Percentiles rank a stretch among this genome's conserved stretches.
phyloP scores from a whole-genome alignment of 2,888 invertebrate genomes.

The Phaedon cochleariae region DNA sequence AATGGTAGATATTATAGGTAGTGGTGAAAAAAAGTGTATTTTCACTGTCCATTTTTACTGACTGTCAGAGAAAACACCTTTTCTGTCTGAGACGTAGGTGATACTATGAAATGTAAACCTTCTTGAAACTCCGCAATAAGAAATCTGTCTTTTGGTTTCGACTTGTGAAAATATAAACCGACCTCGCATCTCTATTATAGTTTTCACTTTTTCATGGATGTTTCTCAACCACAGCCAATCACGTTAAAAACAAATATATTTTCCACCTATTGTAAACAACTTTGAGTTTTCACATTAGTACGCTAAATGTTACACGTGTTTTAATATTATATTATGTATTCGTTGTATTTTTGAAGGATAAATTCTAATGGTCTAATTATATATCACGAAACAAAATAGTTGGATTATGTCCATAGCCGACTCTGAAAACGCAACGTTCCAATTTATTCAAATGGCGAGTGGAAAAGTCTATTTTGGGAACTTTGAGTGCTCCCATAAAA shows the following conservation, averaged over 20 bases:
- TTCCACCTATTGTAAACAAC: constrained; percentile 8
- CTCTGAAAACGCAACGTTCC: background rate
- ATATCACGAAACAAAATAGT: constrained; percentile 4
- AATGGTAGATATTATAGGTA: too few relatives aligned
- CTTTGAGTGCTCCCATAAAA: background rate
- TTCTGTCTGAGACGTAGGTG: too few relatives aligned
- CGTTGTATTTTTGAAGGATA: background rate
- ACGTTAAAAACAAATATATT: constrained; percentile 1
- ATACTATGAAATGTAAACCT: too few relatives aligned
- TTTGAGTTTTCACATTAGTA: background rate
- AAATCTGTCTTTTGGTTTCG: too few relatives aligned
- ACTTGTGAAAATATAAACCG: too few relatives aligned
- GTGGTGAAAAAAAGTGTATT: too few relatives aligned
- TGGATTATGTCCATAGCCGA: constrained; percentile 13
- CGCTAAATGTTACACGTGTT: constrained; percentile 10
- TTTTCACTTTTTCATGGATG: background rate
- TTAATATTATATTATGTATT: background rate
- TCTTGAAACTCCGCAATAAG: too few relatives aligned
- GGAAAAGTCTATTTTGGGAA: background rate
- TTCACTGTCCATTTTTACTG: too few relatives aligned
- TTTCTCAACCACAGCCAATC: background rate
- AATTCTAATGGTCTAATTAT: constrained; percentile 7
- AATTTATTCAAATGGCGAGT: background rate
- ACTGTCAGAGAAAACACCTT: too few relatives aligned
- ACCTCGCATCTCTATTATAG: too few relatives aligned